Conservation (phyloP, 2,113 vertebrate genomes). For the Syrmaticus mikado region DNA sequence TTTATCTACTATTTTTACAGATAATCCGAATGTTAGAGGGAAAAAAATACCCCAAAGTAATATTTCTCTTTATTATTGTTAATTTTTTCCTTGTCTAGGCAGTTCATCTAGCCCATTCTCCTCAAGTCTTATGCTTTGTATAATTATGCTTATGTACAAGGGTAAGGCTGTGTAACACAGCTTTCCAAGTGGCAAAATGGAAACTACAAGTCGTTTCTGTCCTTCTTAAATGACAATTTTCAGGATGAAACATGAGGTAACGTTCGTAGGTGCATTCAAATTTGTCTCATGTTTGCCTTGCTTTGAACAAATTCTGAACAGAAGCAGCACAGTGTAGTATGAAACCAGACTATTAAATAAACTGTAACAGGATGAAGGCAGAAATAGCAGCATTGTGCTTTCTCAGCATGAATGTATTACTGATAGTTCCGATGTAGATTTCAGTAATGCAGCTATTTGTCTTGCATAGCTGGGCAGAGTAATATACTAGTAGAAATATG, state of each 20-base stretch:
- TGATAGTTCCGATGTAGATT: slow-evolving; percentile 27
- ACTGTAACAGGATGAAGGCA: background rate
- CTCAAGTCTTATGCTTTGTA: background rate
- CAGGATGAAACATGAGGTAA: background rate
- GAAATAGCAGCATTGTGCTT: slow-evolving; percentile 2
- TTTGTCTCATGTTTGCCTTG: slow-evolving; percentile 14
- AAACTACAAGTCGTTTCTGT: background rate
- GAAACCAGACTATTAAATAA: slow-evolving; percentile 51
- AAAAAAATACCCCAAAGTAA: background rate
- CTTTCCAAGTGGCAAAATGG: background rate
- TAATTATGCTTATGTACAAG: background rate
- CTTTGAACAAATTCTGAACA: background rate
- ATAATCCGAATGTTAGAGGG: background rate
- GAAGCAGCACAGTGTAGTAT: background rate
- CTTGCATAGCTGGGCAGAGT: background rate
- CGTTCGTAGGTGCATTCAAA: background rate
- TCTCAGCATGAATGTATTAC: slow-evolving; percentile 24
- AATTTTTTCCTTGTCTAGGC: background rate
- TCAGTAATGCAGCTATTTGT: slow-evolving; percentile 12
- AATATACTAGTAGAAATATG: background rate
- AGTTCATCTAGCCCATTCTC: background rate
- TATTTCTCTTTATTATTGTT: background rate
- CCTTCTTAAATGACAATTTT: background rate
- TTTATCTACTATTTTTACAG: background rate
- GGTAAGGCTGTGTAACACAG: background rate